phyloP scores from a whole-genome alignment of 1,140 invertebrate genomes.

The Heliconius himera region DNA sequence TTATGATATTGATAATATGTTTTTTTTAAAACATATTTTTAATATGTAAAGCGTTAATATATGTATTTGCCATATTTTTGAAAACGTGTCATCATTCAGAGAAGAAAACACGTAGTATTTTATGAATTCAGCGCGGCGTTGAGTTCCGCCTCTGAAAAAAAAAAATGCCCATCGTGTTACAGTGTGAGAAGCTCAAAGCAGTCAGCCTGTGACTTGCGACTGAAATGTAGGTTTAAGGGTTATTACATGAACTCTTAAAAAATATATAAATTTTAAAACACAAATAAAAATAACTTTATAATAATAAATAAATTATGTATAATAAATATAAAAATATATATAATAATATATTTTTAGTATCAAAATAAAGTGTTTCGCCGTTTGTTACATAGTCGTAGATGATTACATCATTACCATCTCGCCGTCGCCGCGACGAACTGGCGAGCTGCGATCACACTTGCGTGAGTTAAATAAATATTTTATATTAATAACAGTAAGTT shows the following conservation, averaged over 20 bases:
- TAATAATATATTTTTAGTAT: constrained; percentile 5
- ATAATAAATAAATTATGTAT: background rate
- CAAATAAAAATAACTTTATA: background rate
- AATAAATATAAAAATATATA: background rate
- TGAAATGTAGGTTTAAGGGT: background rate
- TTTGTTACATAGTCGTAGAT: background rate
- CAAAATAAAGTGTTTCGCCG: constrained; percentile 6
- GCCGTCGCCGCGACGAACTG: background rate
- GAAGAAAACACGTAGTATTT: too few relatives aligned
- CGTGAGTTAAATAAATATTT: background rate
- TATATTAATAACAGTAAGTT: background rate
- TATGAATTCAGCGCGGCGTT: too few relatives aligned
- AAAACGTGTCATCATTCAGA: too few relatives aligned
- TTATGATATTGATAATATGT: too few relatives aligned
- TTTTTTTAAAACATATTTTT: too few relatives aligned
- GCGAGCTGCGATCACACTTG: constrained; percentile 13
- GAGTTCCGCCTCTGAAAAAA: too few relatives aligned
- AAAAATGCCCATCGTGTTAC: too few relatives aligned
- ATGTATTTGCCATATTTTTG: too few relatives aligned
- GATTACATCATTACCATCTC: constrained; percentile 21
- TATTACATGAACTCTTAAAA: background rate
- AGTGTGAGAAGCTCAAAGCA: too few relatives aligned
- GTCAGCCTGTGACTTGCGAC: too few relatives aligned
- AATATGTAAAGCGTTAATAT: too few relatives aligned
- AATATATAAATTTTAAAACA: too few relatives aligned